A percentile compares a stretch with the other conserved stretches of the same genome.
These are phyloP conservation scores for Pocillopora meandrina DNA, from an alignment of 92 coral and sea anemone genomes.

Conservation along the genomic window DNA sequence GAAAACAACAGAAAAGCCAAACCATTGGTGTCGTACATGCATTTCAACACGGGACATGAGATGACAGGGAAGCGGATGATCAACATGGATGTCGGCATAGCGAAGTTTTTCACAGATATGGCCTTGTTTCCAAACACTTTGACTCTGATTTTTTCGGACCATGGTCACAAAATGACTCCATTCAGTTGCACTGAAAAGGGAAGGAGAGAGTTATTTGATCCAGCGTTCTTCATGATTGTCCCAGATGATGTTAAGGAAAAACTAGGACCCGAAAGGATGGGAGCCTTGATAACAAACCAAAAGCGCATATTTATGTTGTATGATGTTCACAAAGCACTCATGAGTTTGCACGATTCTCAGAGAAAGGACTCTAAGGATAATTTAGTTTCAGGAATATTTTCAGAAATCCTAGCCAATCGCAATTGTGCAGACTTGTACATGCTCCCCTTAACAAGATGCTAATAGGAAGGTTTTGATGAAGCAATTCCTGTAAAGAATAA, in stretches of 20 bases:
- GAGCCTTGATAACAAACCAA: conserved; percentile 74
- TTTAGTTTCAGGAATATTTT: conserved; percentile 62
- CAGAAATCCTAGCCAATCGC: conserved; percentile 65
- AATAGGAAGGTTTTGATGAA: conserved; percentile 77
- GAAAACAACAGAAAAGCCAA: conserved; percentile 24
- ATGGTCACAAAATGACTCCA: not conserved
- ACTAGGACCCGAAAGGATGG: conserved; percentile 62
- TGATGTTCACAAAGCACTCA: conserved; percentile 78
- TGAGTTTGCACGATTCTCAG: conserved; percentile 65
- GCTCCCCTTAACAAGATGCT: conserved; percentile 73
- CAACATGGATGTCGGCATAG: conserved; percentile 63
- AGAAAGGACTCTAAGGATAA: conserved; percentile 43
- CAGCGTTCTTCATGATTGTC: conserved; percentile 63
- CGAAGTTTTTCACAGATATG: conserved; percentile 47
- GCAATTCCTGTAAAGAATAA: conserved; percentile 38
- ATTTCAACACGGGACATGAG: conserved; percentile 76
- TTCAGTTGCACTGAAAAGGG: not conserved
- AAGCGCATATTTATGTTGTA: conserved; percentile 65
- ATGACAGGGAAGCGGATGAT: conserved; percentile 57
- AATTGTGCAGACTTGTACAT: conserved; percentile 76
- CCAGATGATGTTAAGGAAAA: conserved; percentile 66
- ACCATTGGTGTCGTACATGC: conserved; percentile 57
- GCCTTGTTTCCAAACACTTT: conserved; percentile 13
- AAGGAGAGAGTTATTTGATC: conserved; percentile 10
- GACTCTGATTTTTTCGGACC: not conserved